Evolutionary conservation across 2,888 invertebrate genomes (phyloP).

Genomic region (Clivina fossor): DNA sequence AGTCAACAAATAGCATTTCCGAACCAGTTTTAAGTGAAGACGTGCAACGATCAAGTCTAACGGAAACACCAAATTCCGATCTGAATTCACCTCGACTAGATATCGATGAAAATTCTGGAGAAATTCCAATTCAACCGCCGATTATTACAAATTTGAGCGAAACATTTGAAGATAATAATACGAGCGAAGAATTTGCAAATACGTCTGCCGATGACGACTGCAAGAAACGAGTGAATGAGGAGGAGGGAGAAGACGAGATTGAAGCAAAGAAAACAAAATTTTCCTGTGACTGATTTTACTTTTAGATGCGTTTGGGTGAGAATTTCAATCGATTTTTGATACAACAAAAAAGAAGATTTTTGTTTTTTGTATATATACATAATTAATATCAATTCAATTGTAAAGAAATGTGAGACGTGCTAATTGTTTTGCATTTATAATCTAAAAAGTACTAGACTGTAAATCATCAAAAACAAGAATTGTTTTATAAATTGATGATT

Average conservation of each 20-base stretch:
- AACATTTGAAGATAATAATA: constrained; percentile 8
- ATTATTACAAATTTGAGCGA: constrained; percentile 45
- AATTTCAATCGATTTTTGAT: constrained; percentile 18
- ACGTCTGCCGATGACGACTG: constrained; percentile 22
- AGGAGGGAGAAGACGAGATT: constrained; percentile 32
- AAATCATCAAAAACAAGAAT: constrained; percentile 15
- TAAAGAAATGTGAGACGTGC: constrained; percentile 31
- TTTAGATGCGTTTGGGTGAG: constrained; percentile 22
- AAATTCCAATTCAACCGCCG: constrained; percentile 51
- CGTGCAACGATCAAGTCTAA: constrained; percentile 38
- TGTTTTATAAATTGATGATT: constrained; percentile 28
- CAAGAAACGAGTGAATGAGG: constrained; percentile 19
- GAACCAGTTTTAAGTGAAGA: constrained; percentile 23
- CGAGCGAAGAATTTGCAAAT: too few relatives aligned
- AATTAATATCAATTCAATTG: constrained; percentile 10
- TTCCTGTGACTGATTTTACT: constrained; percentile 28
- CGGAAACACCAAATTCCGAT: constrained; percentile 42
- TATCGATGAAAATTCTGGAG: constrained; percentile 49
- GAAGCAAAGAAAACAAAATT: constrained; percentile 25
- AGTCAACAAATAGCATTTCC: constrained; percentile 3
- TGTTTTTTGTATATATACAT: constrained; percentile 16
- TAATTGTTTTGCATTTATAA: constrained; percentile 27
- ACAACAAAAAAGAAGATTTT: constrained; percentile 4
- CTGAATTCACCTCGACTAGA: constrained; percentile 43
- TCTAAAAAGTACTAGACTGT: constrained; percentile 24